A percentile compares a stretch with the other conserved stretches of the same genome.
These are phyloP conservation scores for Drosophila phalerata DNA, from an alignment of 2,888 invertebrate genomes.

Conservation along the genomic window DNA sequence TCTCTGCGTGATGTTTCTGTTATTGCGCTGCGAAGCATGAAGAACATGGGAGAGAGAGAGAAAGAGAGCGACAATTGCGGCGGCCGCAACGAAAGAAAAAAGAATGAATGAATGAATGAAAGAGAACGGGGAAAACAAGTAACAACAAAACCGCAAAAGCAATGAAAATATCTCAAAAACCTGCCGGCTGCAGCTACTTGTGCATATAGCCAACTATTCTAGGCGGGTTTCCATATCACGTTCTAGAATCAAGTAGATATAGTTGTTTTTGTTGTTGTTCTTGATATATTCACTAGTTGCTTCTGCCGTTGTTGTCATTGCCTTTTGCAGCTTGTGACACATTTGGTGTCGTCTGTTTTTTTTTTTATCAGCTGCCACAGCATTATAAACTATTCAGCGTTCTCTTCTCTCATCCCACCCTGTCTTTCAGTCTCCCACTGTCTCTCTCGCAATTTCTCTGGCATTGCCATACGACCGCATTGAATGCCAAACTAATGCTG, in stretches of 20 bases:
- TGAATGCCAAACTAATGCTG: slow-evolving; percentile 53
- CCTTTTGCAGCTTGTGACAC: slow-evolving; percentile 31
- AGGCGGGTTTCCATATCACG: slow-evolving; percentile 35
- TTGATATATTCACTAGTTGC: background rate
- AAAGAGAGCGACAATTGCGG: slow-evolving; percentile 19
- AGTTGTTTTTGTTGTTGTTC: slow-evolving; percentile 3
- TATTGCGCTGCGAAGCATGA: slow-evolving; percentile 36
- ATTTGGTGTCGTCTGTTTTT: slow-evolving; percentile 29
- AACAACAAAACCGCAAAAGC: slow-evolving; percentile 42
- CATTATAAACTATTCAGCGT: slow-evolving; percentile 43
- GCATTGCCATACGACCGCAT: slow-evolving; percentile 18
- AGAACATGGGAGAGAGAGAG: slow-evolving; percentile 30
- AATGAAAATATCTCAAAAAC: slow-evolving; percentile 46
- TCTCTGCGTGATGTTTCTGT: slow-evolving; percentile 7
- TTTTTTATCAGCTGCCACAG: slow-evolving; percentile 54
- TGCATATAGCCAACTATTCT: slow-evolving; percentile 27
- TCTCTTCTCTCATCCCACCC: slow-evolving; percentile 5
- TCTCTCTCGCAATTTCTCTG: background rate
- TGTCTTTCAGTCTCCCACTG: slow-evolving; percentile 5
- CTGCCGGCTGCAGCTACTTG: slow-evolving; percentile 36
- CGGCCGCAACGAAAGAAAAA: slow-evolving; percentile 30
- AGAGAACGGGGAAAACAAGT: slow-evolving; percentile 41
- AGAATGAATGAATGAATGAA: slow-evolving; percentile 15
- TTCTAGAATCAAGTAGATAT: background rate
- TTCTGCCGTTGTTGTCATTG: slow-evolving; percentile 10